phyloP scores from a whole-genome alignment of 1,140 invertebrate genomes.

The Caligus rogercresseyi region DNA sequence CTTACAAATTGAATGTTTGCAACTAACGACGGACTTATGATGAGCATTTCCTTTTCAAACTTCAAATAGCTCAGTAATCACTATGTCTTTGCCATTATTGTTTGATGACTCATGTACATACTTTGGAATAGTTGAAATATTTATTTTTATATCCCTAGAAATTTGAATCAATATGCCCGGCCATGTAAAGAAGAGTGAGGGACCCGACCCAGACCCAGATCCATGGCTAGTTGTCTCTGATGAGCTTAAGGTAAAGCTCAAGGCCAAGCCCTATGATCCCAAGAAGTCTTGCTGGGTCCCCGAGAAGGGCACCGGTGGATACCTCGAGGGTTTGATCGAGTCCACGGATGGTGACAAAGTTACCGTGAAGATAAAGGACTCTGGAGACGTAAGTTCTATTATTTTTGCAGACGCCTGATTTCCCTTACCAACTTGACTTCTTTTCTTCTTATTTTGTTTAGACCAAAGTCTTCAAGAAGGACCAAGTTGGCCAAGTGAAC shows the following conservation, averaged over 20 bases:
- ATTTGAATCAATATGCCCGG: conserved; percentile 24
- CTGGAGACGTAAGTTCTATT: conserved; percentile 5
- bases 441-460: not conserved
- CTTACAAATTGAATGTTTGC: too few species aligned
- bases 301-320: conserved; percentile 22
- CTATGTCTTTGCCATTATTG: too few species aligned
- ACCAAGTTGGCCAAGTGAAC: conserved; percentile 36
- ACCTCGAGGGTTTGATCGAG: conserved; percentile 20
- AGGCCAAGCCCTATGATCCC: conserved; percentile 24
- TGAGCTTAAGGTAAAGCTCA: conserved; percentile 32
- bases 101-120: too few species aligned
- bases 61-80: too few species aligned
- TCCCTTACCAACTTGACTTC: not conserved
- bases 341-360: conserved; percentile 19
- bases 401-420: not conserved
- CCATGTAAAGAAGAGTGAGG: conserved; percentile 25
- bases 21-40: too few species aligned
- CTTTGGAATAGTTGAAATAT: too few species aligned
- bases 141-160: too few species aligned
- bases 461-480: conserved; percentile 30
- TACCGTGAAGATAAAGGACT: conserved; percentile 11
- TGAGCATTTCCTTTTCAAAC: too few species aligned
- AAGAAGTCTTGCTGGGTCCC: conserved; percentile 24
- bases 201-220: conserved; percentile 70
- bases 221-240: conserved; percentile 80